phyloP scores from a whole-genome alignment of 2,888 invertebrate genomes.

The Luffia ferchaultella region DNA sequence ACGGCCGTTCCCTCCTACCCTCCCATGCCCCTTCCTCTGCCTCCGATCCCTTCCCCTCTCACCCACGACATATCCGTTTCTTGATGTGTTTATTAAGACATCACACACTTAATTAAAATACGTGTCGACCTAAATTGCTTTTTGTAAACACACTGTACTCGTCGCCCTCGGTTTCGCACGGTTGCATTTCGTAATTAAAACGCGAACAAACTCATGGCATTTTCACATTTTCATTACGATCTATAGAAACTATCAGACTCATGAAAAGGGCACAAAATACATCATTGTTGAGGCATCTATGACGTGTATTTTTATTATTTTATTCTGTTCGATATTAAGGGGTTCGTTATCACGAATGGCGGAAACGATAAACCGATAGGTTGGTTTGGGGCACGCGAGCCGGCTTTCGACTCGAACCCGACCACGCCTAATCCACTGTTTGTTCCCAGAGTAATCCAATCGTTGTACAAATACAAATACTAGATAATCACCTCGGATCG shows the following conservation, averaged over 20 bases:
- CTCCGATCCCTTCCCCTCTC: neutral
- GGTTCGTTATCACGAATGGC: no score
- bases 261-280: no score
- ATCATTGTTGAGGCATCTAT: no score
- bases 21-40: slow-evolving; percentile 17
- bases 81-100: slow-evolving; percentile 46
- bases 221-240: no score
- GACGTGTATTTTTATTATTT: no score
- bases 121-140: slow-evolving; percentile 6
- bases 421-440: neutral
- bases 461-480: neutral
- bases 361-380: neutral
- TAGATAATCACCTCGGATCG: neutral
- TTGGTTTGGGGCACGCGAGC: no score
- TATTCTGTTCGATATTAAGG: no score
- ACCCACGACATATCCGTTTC: slow-evolving; percentile 17
- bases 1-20: slow-evolving; percentile 4
- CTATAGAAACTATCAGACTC: no score
- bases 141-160: no score
- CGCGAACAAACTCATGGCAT: neutral
- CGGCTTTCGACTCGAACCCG: no score
- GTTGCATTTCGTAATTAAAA: neutral
- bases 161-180: neutral
- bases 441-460: neutral
- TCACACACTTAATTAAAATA: slow-evolving; percentile 22